Percentiles rank a stretch among this genome's conserved stretches.
phyloP scores from a whole-genome alignment of 2,113 vertebrate genomes.

The Haliaeetus leucogaster region DNA sequence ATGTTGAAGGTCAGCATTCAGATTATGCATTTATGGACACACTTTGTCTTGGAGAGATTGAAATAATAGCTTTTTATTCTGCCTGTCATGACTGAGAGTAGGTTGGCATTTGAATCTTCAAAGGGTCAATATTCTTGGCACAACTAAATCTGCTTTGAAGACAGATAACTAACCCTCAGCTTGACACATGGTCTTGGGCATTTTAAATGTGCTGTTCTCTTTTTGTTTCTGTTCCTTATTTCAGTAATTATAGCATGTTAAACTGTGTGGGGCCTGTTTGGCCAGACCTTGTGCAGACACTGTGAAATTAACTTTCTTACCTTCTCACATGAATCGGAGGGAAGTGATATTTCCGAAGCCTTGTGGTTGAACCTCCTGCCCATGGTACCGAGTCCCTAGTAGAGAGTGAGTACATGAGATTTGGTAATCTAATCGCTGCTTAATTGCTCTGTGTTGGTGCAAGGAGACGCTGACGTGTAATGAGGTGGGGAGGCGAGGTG shows the following conservation, averaged over 20 bases:
- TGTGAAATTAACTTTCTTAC: slow-evolving; percentile 84
- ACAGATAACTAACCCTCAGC: slow-evolving; percentile 18
- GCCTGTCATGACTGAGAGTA: background rate
- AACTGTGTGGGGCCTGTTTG: slow-evolving; percentile 53
- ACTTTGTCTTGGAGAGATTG: background rate
- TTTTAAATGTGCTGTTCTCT: slow-evolving; percentile 18
- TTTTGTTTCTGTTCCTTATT: slow-evolving; percentile 50
- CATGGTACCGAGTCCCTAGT: background rate
- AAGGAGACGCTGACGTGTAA: background rate
- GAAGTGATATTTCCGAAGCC: slow-evolving; percentile 55
- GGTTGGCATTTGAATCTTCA: slow-evolving; percentile 9
- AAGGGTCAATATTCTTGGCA: slow-evolving; percentile 48
- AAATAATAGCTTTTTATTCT: background rate
- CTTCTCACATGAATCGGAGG: slow-evolving; percentile 51
- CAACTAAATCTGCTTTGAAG: slow-evolving; percentile 24
- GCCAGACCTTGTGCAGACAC: slow-evolving; percentile 76
- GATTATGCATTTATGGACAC: background rate
- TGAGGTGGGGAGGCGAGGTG: background rate
- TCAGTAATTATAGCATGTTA: slow-evolving; percentile 72
- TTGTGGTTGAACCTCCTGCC: background rate
- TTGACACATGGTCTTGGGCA: background rate
- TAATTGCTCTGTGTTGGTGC: background rate
- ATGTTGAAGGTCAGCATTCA: background rate
- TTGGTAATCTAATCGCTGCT: background rate
- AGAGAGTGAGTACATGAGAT: background rate